A percentile compares a stretch with the other conserved stretches of the same genome.
Conservation (phyloP, 2,888 invertebrate genomes). For the Lasioglossum lativentre region DNA sequence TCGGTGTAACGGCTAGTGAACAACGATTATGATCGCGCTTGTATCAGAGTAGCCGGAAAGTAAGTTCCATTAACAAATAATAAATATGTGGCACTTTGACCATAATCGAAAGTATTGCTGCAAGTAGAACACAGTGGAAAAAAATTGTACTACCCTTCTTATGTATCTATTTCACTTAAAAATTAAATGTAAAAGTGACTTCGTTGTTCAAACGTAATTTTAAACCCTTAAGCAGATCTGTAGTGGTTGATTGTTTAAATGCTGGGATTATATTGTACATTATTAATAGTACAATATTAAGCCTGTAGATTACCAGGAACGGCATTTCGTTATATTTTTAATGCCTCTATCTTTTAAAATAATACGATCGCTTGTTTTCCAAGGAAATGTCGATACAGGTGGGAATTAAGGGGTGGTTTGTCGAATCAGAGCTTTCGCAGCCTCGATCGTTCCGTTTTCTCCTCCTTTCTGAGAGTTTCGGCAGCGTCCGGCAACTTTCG, state of each 20-base stretch:
- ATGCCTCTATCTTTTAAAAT: not conserved
- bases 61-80: not conserved
- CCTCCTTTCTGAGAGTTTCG: not conserved
- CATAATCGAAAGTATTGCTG: not conserved
- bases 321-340: not conserved
- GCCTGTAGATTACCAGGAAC: not conserved
- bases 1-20: not conserved
- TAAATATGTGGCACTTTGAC: not conserved
- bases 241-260: no score
- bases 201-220: not conserved
- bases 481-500: not conserved
- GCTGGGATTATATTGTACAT: no score
- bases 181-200: not conserved
- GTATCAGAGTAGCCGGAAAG: not conserved
- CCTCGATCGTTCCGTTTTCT: not conserved
- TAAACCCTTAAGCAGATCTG: no score
- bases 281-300: not conserved
- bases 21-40: not conserved
- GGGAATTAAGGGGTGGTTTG: not conserved
- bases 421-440: not conserved
- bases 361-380: not conserved
- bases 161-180: not conserved
- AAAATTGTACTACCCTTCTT: no score
- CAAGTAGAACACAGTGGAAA: not conserved
- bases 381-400: not conserved